Evolutionary conservation across 2,113 vertebrate genomes (phyloP), one percentile per base, ranked within the genome.

Genomic region (Tetraodon nigroviridis): DNA sequence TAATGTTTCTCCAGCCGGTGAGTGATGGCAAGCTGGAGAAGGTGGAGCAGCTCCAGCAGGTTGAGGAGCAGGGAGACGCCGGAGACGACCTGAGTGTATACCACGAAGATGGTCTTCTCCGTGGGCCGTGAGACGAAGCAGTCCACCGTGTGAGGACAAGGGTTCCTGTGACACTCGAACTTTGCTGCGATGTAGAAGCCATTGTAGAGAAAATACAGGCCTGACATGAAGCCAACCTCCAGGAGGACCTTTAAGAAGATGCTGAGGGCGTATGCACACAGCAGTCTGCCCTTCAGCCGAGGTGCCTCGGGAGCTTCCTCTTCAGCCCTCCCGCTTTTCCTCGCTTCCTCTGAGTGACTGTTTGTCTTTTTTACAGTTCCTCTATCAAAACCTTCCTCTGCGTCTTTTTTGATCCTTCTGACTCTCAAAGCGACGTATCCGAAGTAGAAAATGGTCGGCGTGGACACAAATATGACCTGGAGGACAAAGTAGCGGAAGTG

Each of bases 401-500:
- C 89, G 82, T 63, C 50, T 32, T 48, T 51, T 20, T 51, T 61
- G 17, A 21, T 18, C 16, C 90, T 88, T 54, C 86, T 77, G 0
- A 90, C 82, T 40, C 88, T 87, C 54, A 96, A 83, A 24, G 95
- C 89, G 69, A 99, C 93, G 0, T 96, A 96, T 66, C 92, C 94
- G n/a, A 96, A 91, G 78, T 94, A 99, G 75, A 99, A 81, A 54
- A 98, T 88, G 46, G 93, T 97, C 0, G 96, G 97, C 0, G 97
- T 95, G 73, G 95, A 97, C 83, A 98, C 95, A 0, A 99, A 95
- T 77, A 99, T 92, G 78, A 98, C 91, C 69, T 98, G 97, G n/a
- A 99, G 91, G 70, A 98, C 93, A 84, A 96, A 99, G 90, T 94
- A 97, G 56, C 96, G 96, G 73, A 97, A 92, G 82, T 99, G 97